These are phyloP conservation scores for Sus cebifrons DNA, from an alignment of 2,797 vertebrate genomes.

Conservation along the genomic window DNA sequence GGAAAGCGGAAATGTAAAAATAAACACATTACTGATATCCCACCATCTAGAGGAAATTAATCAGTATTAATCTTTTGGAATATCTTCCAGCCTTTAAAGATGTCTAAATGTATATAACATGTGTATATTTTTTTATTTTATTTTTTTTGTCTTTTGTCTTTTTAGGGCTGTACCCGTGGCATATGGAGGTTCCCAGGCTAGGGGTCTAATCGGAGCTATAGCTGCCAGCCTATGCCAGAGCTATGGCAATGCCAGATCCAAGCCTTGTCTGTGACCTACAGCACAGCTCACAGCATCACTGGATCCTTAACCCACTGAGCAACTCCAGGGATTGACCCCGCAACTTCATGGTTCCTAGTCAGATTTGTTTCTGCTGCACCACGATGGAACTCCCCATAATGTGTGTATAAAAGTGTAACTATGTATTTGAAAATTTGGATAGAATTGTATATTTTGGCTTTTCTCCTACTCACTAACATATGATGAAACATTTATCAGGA, in stretches of 20 bases:
- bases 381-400: background rate
- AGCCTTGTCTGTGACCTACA: no score
- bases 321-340: no score
- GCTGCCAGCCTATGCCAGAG: no score
- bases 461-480: background rate
- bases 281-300: no score
- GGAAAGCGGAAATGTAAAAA: constrained; percentile 67
- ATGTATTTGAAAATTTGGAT: constrained; percentile 60
- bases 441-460: constrained; percentile 53
- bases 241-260: no score
- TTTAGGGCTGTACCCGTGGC: no score
- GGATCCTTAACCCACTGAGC: no score
- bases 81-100: constrained; percentile 37
- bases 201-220: no score
- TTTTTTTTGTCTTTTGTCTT: no score
- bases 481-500: constrained; percentile 37
- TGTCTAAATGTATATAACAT: constrained; percentile 12
- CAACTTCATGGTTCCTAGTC: no score
- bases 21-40: background rate
- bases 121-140: background rate
- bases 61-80: constrained; percentile 46
- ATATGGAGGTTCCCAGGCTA: no score
- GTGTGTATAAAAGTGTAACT: constrained; percentile 37
- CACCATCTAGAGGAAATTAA: background rate
- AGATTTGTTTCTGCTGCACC: no score